These are phyloP conservation scores for Semicossyphus pulcher DNA, from an alignment of 2,113 vertebrate genomes.

Conservation along the genomic window DNA sequence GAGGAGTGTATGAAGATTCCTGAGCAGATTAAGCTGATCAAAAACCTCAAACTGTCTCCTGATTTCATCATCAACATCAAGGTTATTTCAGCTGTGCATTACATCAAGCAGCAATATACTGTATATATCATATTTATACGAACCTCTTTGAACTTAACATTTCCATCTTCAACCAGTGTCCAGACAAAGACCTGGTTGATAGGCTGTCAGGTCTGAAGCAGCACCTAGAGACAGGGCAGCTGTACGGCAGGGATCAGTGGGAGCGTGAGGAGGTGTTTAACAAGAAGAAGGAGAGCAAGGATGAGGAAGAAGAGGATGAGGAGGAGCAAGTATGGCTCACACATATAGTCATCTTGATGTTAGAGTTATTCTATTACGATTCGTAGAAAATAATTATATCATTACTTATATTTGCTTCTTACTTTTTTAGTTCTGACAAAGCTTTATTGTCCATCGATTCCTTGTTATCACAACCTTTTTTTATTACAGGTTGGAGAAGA, in stretches of 20 bases:
- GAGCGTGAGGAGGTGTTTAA: constrained; percentile 76
- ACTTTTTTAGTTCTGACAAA: not conserved
- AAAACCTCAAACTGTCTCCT: constrained; percentile 87
- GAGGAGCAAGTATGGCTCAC: constrained; percentile 52
- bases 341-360: not conserved
- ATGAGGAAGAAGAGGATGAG: constrained; percentile 63
- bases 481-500: constrained; percentile 55
- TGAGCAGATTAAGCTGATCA: constrained; percentile 90
- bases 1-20: constrained; percentile 84
- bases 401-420: not conserved
- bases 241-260: constrained; percentile 87
- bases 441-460: not conserved
- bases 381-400: not conserved
- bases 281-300: constrained; percentile 65
- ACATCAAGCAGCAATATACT: not conserved
- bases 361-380: not conserved
- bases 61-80: constrained; percentile 97
- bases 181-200: constrained; percentile 88
- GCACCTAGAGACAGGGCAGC: constrained; percentile 82
- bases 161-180: constrained; percentile 81
- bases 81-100: constrained; percentile 80
- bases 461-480: not conserved
- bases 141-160: not conserved
- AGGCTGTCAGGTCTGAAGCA: constrained; percentile 89
- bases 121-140: no score